Base-by-base conservation (phyloP, 2,797 vertebrate genomes). In the Pelochelys cantorii region DNA sequence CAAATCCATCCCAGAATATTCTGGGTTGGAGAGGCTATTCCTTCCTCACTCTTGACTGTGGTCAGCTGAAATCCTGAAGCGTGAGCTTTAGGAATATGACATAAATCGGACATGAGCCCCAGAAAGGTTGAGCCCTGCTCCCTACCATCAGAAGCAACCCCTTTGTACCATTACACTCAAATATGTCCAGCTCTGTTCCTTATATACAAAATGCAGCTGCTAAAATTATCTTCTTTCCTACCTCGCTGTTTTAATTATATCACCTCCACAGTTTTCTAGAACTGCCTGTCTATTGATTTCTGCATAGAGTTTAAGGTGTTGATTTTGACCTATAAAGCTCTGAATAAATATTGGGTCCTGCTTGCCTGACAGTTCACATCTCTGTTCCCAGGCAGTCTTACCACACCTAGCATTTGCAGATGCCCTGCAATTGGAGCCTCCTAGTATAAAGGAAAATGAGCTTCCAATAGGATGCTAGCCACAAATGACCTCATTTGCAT, bases 171-270 rank as follows among this genome's bases (percentile, higher is more conserved):
- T 29, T 27, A 27, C 27, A 60, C 11, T 60, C 59, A 60, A 27
- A 60, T 60, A 12, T 60, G 59, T 29, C 25, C 59, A 60, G 25
- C 59, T 60, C 79, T 31, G 12, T 17, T 13, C 22, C 7, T 4
- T 20, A 8, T 12, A 27, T 22, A 42, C 0, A 0, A 31, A 88
- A 60, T 15, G 22, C n/a, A 2, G 12, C 12, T 52, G 37, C 9
- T 37, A 23, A 4, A 4, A 54, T 75, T 14, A 14, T 60, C 68
- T 62, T 34, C 71, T n/a, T 74, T 65, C 29, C 7, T 65, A 2
- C 42, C 42, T 48, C 42, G 2, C 62, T n/a, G 31, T 65, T 65
- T 31, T 65, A n/a, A 65, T 65, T 65, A n/a, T 65, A n/a, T 65
- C 14, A 5, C 62, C 5, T n/a, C 15, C 62, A 14, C 31, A 8